Conservation (phyloP, 2,797 vertebrate species). For the Loriculus beryllinus region DNA sequence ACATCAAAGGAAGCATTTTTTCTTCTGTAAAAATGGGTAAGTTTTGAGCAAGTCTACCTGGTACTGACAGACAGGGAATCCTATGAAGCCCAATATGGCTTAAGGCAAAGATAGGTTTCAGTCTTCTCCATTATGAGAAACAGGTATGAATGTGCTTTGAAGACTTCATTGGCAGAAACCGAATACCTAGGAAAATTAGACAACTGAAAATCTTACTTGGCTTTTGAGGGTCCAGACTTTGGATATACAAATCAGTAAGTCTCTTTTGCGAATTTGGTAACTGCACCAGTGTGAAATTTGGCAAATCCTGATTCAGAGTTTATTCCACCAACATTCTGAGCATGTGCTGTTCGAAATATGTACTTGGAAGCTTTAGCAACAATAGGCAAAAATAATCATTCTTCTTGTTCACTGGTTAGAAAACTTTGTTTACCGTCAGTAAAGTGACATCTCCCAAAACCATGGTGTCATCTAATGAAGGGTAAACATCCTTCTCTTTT, state of each 20-base stretch:
- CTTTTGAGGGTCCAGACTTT: background rate
- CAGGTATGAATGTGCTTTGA: background rate
- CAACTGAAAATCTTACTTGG: background rate
- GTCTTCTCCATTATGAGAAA: background rate
- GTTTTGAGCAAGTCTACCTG: background rate
- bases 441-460: background rate
- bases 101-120: background rate
- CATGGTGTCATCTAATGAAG: background rate
- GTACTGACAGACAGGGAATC: background rate
- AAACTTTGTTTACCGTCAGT: background rate
- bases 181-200: background rate
- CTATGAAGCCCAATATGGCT: background rate
- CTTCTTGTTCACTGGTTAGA: background rate
- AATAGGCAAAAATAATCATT: background rate
- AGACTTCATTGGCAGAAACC: background rate
- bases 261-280: background rate
- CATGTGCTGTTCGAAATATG: background rate
- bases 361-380: background rate
- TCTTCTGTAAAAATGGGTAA: background rate
- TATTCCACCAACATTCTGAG: background rate
- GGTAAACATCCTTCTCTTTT: background rate
- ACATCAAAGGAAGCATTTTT: background rate
- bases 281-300: background rate
- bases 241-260: background rate
- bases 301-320: background rate